Evolutionary conservation across 2,113 vertebrate species (phyloP).

Genomic region (Pelecanoides urinatrix): DNA sequence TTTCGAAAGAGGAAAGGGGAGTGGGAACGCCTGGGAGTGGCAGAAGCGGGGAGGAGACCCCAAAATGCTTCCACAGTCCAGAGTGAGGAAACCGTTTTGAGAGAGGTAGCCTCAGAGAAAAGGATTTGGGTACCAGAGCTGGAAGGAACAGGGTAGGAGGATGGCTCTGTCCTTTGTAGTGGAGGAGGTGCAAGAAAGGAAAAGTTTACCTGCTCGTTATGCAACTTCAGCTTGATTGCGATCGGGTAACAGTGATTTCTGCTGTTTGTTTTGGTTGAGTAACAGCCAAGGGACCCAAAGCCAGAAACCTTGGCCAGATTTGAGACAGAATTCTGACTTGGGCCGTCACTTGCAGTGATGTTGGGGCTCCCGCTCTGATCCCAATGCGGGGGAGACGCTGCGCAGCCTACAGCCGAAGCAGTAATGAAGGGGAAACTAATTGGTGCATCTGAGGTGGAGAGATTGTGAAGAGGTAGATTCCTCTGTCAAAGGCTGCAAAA

Average conservation of each 20-base stretch:
- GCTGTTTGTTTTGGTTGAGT: neutral
- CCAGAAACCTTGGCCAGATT: neutral
- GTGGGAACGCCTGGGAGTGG: rapidly evolving
- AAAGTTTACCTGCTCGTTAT: neutral
- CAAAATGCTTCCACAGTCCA: neutral
- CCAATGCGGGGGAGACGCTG: rapidly evolving
- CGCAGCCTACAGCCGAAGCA: rapidly evolving
- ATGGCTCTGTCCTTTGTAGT: neutral
- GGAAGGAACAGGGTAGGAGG: neutral
- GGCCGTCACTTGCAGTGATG: rapidly evolving
- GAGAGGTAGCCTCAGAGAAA: neutral
- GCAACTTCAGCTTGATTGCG: neutral
- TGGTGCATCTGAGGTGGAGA: neutral
- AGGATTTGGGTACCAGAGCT: neutral
- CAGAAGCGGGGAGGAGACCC: rapidly evolving
- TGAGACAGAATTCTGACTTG: neutral
- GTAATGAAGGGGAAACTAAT: neutral
- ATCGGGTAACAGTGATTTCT: neutral
- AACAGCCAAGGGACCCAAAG: neutral
- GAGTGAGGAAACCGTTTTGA: neutral
- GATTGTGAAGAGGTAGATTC: neutral
- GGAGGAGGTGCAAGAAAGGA: neutral
- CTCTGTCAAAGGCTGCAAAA: neutral
- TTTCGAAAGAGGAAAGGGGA: neutral
- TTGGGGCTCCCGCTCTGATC: neutral